Conservation (phyloP, 2,113 vertebrate genomes). For the Coracopsis vasa region DNA sequence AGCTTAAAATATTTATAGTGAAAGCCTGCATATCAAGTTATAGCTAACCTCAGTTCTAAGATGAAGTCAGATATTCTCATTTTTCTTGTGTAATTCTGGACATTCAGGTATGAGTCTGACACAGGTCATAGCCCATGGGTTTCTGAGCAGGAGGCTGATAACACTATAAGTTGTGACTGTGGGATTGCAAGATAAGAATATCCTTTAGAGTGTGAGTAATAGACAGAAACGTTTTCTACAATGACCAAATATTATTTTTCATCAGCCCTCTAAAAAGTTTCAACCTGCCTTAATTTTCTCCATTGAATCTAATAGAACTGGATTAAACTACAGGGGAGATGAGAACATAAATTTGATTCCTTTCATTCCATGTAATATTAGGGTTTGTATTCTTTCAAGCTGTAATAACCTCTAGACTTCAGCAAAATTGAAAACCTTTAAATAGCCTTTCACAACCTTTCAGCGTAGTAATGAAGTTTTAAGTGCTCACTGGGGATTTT, state of each 20-base stretch:
- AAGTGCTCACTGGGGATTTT: constrained; percentile 81
- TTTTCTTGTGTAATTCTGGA: constrained; percentile 5
- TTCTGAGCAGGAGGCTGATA: constrained; percentile 31
- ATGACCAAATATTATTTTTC: constrained; percentile 73
- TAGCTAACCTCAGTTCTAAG: neutral
- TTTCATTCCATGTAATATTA: constrained; percentile 82
- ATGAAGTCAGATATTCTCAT: neutral
- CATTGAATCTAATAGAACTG: constrained; percentile 75
- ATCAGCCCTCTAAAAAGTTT: constrained; percentile 71
- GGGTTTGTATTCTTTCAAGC: constrained; percentile 79
- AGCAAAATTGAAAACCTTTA: constrained; percentile 85
- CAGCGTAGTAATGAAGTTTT: constrained; percentile 81
- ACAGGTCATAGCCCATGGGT: neutral
- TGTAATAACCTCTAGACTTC: constrained; percentile 84
- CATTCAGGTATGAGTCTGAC: neutral
- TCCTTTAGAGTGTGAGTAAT: constrained; percentile 50
- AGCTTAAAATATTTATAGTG: neutral
- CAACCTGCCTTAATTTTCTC: constrained; percentile 72
- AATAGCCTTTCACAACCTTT: constrained; percentile 85
- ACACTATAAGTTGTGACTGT: constrained; percentile 29
- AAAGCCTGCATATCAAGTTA: neutral
- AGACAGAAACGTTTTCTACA: constrained; percentile 59
- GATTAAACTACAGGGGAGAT: constrained; percentile 79
- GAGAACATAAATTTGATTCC: constrained; percentile 82
- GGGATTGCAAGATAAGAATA: neutral